Percentiles rank a stretch among this genome's conserved stretches.
phyloP scores from a whole-genome alignment of 2,113 vertebrate genomes.

The Clarias gariepinus region DNA sequence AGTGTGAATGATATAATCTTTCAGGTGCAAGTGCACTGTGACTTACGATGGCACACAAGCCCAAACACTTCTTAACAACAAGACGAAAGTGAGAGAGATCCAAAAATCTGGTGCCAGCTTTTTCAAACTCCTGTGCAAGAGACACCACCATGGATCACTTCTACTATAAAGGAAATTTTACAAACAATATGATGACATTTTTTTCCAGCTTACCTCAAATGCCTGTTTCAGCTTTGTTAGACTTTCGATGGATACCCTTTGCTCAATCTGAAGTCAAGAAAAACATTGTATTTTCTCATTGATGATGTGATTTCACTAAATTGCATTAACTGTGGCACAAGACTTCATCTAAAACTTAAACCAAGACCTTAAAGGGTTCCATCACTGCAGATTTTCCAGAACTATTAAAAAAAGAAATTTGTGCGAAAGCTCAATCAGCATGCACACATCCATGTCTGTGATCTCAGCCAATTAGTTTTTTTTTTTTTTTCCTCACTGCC shows the following conservation, averaged over 20 bases:
- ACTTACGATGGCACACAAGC: slow-evolving; percentile 63
- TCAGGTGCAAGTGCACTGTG: neutral
- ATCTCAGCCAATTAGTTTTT: slow-evolving; percentile 10
- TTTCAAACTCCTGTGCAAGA: slow-evolving; percentile 67
- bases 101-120: slow-evolving; percentile 58
- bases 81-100: slow-evolving; percentile 67
- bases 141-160: slow-evolving; percentile 4
- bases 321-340: neutral
- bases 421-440: neutral
- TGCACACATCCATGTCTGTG: slow-evolving; percentile 2
- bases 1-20: neutral
- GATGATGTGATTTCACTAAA: neutral
- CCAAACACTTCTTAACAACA: slow-evolving; percentile 70
- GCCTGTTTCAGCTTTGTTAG: slow-evolving; percentile 68
- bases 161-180: neutral
- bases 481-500: neutral
- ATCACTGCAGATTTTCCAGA: neutral
- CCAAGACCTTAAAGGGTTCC: too few species aligned
- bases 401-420: neutral
- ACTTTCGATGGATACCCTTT: slow-evolving; percentile 69
- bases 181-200: slow-evolving; percentile 2
- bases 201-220: slow-evolving; percentile 70
- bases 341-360: neutral
- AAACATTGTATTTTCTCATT: slow-evolving; percentile 1
- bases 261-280: slow-evolving; percentile 64